A percentile compares a stretch with the other conserved stretches of the same genome.
Evolutionary conservation across 2,113 vertebrate genomes (phyloP).

Genomic region (Polypterus bichir): DNA sequence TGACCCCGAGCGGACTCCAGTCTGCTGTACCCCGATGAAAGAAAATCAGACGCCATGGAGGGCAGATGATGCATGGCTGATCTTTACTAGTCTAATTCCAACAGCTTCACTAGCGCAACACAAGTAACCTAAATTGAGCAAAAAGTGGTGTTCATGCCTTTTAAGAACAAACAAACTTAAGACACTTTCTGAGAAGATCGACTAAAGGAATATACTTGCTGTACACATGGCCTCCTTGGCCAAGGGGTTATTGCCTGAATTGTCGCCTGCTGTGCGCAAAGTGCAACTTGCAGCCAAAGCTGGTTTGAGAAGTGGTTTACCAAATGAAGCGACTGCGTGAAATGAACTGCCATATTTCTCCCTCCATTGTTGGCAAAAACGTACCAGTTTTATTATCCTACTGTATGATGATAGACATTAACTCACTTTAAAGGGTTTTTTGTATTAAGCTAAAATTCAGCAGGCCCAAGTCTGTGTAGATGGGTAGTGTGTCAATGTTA

Average conservation of each 20-base stretch:
- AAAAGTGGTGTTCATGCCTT: conserved; percentile 47
- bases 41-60: conserved; percentile 44
- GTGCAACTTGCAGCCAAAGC: conserved; percentile 40
- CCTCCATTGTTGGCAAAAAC: conserved; percentile 40
- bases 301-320: conserved; percentile 40
- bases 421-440: conserved; percentile 59
- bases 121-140: conserved; percentile 42
- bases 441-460: conserved; percentile 63
- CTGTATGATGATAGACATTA: conserved; percentile 47
- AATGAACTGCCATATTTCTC: conserved; percentile 35
- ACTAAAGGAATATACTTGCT: conserved; percentile 12
- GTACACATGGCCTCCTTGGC: conserved; percentile 18
- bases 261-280: background rate
- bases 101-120: conserved; percentile 56
- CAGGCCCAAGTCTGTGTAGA: conserved; percentile 59
- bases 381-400: conserved; percentile 46
- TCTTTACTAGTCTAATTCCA: conserved; percentile 48
- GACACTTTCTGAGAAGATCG: conserved; percentile 37
- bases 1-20: conserved; percentile 79
- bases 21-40: conserved; percentile 75
- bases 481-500: conserved; percentile 33
- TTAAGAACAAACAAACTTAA: conserved; percentile 17
- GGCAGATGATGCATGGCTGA: conserved; percentile 70
- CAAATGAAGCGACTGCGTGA: conserved; percentile 35
- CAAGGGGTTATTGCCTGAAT: conserved; percentile 10